Percentiles rank a stretch among this genome's conserved stretches.
Evolutionary conservation across 2,113 vertebrate species (phyloP).

Genomic region (Acinonyx jubatus): DNA sequence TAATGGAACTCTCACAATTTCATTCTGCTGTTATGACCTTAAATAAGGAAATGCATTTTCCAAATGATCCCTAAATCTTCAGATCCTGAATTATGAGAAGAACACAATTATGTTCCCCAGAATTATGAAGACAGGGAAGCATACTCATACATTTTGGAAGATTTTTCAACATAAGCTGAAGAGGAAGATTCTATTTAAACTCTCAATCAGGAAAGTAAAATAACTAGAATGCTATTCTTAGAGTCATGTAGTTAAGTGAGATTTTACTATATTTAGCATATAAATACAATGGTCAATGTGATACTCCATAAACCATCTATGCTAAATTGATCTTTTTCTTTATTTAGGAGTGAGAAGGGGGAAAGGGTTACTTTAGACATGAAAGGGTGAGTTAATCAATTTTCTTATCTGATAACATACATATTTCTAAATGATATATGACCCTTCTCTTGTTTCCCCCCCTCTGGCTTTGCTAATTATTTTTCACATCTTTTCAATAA

Average conservation of each 20-base stretch:
- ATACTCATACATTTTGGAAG: background rate
- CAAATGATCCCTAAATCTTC: background rate
- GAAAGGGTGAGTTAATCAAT: background rate
- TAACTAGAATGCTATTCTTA: background rate
- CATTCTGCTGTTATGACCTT: background rate
- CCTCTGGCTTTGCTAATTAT: background rate
- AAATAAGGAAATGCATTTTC: background rate
- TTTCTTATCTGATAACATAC: background rate
- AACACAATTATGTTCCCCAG: background rate
- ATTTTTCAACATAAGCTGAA: conserved; percentile 35
- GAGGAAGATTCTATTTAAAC: conserved; percentile 5
- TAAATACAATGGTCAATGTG: background rate
- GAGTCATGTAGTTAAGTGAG: background rate
- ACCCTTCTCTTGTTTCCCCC: background rate
- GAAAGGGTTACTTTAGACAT: background rate
- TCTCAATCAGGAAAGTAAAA: background rate
- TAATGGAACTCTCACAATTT: background rate
- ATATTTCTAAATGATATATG: background rate
- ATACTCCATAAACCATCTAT: background rate
- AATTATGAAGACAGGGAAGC: background rate
- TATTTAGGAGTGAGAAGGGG: background rate
- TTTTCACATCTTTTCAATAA: conserved; percentile 1
- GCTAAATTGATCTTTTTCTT: background rate
- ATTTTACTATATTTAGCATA: background rate
- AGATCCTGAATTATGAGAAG: background rate